Percentiles rank a stretch among this genome's conserved stretches.
phyloP scores from a whole-genome alignment of 2,888 invertebrate species.

The Acleris laterana region DNA sequence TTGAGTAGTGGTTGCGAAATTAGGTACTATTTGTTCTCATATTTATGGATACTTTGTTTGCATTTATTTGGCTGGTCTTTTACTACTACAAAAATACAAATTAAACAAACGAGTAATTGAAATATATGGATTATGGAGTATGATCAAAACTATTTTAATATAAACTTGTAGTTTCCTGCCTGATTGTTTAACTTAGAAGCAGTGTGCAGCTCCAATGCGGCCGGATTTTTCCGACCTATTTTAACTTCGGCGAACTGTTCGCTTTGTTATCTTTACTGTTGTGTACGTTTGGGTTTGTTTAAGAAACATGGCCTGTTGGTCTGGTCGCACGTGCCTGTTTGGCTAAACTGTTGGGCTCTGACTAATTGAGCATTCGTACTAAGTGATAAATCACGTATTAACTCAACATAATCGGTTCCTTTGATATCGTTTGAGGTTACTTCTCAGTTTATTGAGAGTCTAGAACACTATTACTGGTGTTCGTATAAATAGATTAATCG shows the following conservation, averaged over 20 bases:
- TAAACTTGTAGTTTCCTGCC: slow-evolving; percentile 6
- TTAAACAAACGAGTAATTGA: too few species aligned
- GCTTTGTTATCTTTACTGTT: slow-evolving; percentile 54
- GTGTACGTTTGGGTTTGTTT: slow-evolving; percentile 70
- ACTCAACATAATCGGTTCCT: slow-evolving; percentile 23
- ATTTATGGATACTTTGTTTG: background rate
- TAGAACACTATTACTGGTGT: background rate
- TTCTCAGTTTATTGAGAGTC: background rate
- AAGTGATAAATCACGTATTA: slow-evolving; percentile 43
- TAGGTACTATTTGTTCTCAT: slow-evolving; percentile 17
- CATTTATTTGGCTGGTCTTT: too few species aligned
- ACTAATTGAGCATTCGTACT: slow-evolving; percentile 47
- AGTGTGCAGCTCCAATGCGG: slow-evolving; percentile 7
- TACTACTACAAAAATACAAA: too few species aligned
- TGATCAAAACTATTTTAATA: slow-evolving; percentile 6
- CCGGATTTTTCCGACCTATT: slow-evolving; percentile 51
- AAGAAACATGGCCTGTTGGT: slow-evolving; percentile 71
- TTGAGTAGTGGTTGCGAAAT: slow-evolving; percentile 35
- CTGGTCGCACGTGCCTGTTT: slow-evolving; percentile 76
- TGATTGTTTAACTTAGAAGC: slow-evolving; percentile 7
- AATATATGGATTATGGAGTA: background rate
- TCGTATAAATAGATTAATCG: background rate
- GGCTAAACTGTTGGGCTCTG: slow-evolving; percentile 57
- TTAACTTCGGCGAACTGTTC: slow-evolving; percentile 54
- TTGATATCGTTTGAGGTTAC: slow-evolving; percentile 5